Evolutionary conservation across 2,113 vertebrate genomes (phyloP).

Genomic region (Sminthopsis crassicaudata): DNA sequence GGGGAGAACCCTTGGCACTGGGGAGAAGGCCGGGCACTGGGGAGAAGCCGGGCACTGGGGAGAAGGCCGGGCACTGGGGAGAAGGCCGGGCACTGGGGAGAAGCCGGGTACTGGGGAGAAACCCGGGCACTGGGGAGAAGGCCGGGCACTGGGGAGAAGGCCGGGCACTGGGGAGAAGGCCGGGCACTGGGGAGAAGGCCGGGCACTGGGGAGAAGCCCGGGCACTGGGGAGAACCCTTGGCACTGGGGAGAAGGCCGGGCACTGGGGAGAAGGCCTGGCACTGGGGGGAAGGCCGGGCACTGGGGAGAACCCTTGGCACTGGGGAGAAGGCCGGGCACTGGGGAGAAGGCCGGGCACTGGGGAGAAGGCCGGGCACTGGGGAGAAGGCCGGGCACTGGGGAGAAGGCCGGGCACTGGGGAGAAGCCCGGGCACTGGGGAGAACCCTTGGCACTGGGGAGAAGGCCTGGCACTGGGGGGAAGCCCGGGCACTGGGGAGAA

Average conservation of each 20-base stretch:
- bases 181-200: too few species aligned
- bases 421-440: background rate
- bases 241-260: background rate
- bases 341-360: background rate
- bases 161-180: background rate
- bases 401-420: background rate
- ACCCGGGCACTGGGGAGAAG: background rate
- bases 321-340: background rate
- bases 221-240: background rate
- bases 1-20: background rate
- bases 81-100: background rate
- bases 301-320: background rate
- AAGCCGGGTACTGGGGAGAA: background rate
- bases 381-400: too few species aligned
- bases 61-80: background rate
- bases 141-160: background rate
- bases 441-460: background rate
- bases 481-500: background rate
- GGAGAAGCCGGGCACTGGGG: background rate
- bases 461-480: background rate
- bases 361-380: background rate
- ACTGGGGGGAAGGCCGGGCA: background rate
- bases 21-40: background rate
- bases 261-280: background rate
- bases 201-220: background rate